Conservation (phyloP, 1,140 invertebrate species). For the Geopemphigus sp. region DNA sequence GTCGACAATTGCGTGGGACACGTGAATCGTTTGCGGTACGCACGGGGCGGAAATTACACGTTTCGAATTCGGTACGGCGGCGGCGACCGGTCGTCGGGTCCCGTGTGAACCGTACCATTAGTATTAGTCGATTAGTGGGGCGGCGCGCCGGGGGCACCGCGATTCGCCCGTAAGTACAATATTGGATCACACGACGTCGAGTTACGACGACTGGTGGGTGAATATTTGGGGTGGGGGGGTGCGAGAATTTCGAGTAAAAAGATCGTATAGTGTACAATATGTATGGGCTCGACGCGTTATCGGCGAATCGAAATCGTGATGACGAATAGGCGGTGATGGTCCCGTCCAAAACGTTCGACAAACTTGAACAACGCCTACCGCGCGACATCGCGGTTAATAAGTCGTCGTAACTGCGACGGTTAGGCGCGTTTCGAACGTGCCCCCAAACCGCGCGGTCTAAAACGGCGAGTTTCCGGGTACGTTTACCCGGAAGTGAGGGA, state of each 20-base stretch:
- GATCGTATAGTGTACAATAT: background rate
- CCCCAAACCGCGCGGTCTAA: too few relatives aligned
- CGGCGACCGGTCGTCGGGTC: background rate
- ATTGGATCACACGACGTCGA: background rate
- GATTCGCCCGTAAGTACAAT: background rate
- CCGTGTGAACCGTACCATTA: slow-evolving; percentile 23
- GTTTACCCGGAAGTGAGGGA: too few relatives aligned
- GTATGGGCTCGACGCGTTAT: background rate
- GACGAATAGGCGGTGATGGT: background rate
- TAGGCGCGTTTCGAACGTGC: too few relatives aligned
- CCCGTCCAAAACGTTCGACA: background rate
- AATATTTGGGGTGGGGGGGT: too few relatives aligned
- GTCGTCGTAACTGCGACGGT: background rate
- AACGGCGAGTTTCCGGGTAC: too few relatives aligned
- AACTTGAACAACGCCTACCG: background rate
- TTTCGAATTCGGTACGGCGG: slow-evolving; percentile 25
- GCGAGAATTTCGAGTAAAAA: background rate
- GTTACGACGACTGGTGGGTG: background rate
- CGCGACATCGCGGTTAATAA: too few relatives aligned
- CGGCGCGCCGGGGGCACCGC: too few relatives aligned
- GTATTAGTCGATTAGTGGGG: slow-evolving; percentile 8
- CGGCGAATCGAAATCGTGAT: slow-evolving; percentile 20
- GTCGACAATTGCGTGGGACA: slow-evolving; percentile 4
- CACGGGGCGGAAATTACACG: slow-evolving; percentile 12
- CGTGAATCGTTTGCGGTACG: background rate